A percentile compares a stretch with the other conserved stretches of the same genome.
Conservation (phyloP, 2,797 vertebrate species). For the Chaetophractus vellerosus region DNA sequence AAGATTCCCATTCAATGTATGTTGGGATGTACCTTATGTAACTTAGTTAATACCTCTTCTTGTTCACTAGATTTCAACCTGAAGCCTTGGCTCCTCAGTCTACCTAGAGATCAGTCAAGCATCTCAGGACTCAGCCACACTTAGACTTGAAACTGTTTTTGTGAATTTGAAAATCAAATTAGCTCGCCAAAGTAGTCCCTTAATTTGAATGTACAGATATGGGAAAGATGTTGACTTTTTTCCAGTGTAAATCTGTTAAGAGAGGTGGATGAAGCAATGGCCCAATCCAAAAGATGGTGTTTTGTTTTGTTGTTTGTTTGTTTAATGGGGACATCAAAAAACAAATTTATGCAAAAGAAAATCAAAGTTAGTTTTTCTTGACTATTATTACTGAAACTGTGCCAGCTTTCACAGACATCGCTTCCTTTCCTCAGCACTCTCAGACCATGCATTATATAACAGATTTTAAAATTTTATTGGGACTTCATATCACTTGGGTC, state of each 20-base stretch:
- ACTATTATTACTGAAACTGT: not conserved
- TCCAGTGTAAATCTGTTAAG: not conserved
- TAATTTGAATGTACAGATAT: not conserved
- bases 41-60: not conserved
- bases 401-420: not conserved
- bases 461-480: not conserved
- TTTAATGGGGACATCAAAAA: not conserved
- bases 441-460: not conserved
- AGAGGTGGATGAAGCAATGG: not conserved
- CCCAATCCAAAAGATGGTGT: not conserved
- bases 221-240: not conserved
- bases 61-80: not conserved
- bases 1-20: not conserved
- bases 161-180: not conserved
- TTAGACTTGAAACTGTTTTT: not conserved
- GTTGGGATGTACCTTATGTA: not conserved
- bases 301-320: not conserved
- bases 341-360: not conserved
- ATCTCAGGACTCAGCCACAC: not conserved
- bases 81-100: not conserved
- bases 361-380: not conserved
- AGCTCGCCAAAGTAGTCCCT: not conserved
- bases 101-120: not conserved
- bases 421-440: not conserved
- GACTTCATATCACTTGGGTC: not conserved